A percentile compares a stretch with the other conserved stretches of the same genome.
phyloP scores from a whole-genome alignment of 2,797 vertebrate genomes.

The Lindbergichthys nudifrons region DNA sequence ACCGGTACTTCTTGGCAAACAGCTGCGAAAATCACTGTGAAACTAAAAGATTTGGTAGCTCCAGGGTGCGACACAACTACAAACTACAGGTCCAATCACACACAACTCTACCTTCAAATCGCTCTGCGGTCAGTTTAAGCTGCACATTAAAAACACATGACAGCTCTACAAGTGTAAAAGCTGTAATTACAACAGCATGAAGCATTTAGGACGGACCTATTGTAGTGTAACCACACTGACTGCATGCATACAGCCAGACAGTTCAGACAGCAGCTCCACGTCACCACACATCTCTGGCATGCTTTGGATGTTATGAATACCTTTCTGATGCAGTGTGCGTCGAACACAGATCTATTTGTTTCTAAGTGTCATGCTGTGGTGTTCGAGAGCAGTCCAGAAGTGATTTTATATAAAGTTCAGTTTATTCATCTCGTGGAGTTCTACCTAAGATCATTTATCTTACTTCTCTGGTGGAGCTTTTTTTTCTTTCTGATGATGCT shows the following conservation, averaged over 20 bases:
- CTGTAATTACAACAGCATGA: neutral
- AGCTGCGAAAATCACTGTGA: constrained; percentile 7
- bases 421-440: neutral
- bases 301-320: constrained; percentile 28
- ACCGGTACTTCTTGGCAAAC: neutral
- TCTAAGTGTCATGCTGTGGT: neutral
- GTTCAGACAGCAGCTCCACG: neutral
- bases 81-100: constrained; percentile 5
- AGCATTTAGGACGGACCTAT: neutral
- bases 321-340: neutral
- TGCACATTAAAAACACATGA: neutral
- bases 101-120: neutral
- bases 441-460: neutral
- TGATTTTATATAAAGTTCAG: neutral
- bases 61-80: neutral
- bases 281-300: constrained; percentile 4
- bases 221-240: neutral
- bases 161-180: neutral
- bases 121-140: neutral
- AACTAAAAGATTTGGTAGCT: constrained; percentile 1
- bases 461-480: no score
- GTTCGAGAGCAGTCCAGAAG: neutral
- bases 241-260: neutral
- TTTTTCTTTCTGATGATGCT: no score
- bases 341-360: neutral